Percentiles rank a stretch among this genome's conserved stretches.
Conservation (phyloP, 2,797 vertebrate species). For the Lates japonicus region DNA sequence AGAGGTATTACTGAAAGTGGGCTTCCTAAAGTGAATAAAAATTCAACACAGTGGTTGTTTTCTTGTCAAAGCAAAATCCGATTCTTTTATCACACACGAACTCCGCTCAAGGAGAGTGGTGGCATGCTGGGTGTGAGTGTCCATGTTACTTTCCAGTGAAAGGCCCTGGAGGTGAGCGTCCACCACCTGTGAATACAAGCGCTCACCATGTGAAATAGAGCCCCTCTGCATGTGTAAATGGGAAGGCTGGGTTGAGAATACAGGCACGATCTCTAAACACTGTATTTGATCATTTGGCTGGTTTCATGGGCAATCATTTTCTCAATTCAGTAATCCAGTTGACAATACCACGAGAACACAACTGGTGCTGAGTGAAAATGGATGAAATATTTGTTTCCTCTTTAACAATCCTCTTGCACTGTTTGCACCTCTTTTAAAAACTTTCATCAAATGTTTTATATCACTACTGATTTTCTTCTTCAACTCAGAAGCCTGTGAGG, state of each 20-base stretch:
- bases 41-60: neutral
- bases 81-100: no score
- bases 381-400: neutral
- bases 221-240: neutral
- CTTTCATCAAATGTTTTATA: neutral
- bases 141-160: constrained; percentile 6
- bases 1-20: constrained; percentile 17
- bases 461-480: no score
- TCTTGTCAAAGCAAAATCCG: no score
- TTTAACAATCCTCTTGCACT: no score
- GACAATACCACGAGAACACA: neutral
- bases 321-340: neutral
- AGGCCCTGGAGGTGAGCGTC: constrained; percentile 9
- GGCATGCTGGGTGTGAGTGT: no score
- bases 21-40: neutral
- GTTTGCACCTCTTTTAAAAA: no score
- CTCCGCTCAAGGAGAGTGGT: no score
- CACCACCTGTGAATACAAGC: neutral
- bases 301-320: neutral
- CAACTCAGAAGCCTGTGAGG: no score
- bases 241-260: neutral
- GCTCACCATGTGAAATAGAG: no score
- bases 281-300: neutral
- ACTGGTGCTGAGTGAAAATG: neutral
- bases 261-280: neutral